These are phyloP conservation scores for Chlorops oryzae DNA, from an alignment of 1,140 invertebrate genomes.

Conservation along the genomic window DNA sequence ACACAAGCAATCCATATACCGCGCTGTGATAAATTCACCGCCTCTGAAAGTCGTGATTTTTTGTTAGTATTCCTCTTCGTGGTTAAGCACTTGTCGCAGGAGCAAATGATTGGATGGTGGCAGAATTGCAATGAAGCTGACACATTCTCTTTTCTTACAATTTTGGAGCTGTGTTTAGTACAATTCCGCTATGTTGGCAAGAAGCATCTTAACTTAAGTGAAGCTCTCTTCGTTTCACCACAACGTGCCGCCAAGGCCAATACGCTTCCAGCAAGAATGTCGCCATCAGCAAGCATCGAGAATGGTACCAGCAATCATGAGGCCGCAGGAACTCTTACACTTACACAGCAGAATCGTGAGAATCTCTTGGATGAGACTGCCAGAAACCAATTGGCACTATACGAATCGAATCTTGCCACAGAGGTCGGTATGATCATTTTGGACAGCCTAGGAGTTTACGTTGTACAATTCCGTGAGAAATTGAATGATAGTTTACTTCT, in stretches of 20 bases:
- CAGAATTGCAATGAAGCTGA: constrained; percentile 60
- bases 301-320: constrained; percentile 45
- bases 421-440: constrained; percentile 84
- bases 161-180: constrained; percentile 58
- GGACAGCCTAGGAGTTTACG: constrained; percentile 79
- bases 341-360: constrained; percentile 53
- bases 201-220: constrained; percentile 60
- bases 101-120: constrained; percentile 87
- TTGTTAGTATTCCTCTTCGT: constrained; percentile 86
- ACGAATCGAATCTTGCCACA: constrained; percentile 83
- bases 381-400: constrained; percentile 46
- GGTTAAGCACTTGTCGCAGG: constrained; percentile 81
- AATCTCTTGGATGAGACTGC: constrained; percentile 50
- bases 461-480: constrained; percentile 66
- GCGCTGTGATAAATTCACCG: constrained; percentile 69
- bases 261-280: constrained; percentile 64
- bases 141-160: constrained; percentile 38
- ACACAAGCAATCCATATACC: constrained; percentile 51
- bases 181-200: constrained; percentile 85
- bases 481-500: constrained; percentile 69
- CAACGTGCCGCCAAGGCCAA: constrained; percentile 57
- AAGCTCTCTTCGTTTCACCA: constrained; percentile 48
- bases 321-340: constrained; percentile 52
- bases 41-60: constrained; percentile 63
- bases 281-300: constrained; percentile 16